Base-by-base conservation (phyloP, 2,797 vertebrate species). In the Menidia menidia region DNA sequence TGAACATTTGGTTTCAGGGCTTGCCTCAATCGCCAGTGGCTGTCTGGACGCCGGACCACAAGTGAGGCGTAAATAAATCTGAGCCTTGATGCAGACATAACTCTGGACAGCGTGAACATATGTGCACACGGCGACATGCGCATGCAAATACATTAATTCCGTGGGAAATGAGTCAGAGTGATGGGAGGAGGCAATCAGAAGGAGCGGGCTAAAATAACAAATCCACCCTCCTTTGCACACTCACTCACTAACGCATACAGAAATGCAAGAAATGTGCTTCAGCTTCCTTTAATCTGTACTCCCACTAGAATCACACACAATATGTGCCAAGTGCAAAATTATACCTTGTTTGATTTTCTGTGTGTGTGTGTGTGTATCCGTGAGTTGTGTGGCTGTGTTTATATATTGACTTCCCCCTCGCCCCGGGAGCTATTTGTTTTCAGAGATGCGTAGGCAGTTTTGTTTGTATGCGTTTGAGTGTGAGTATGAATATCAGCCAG, bases 141-240 rank as follows among this genome's bases (percentile, higher is more conserved):
- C 47, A 65, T 41, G 30, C 57, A 70, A 60, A 59, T 52, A 48
- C 41, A 52, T 8, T 56, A 76, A 74, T 71, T 67, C 61, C 64
- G 73, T 10, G 63, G 72, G 75, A 80, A 64, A 81, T 79, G 73
- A 90, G 48, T 54, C 78, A 53, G 54, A 70, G 50, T 86, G 90
- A 91, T 81, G 74, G 84, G 82, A 89, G 87, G 88, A 89, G 87
- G 88, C 84, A 84, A 83, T 57, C 68, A 31, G 31, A 39, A 51
- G 83, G 82, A 86, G 41, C 56, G 48, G 83, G 83, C 62, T 48
- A 31, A 73, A 72, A 75, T 60, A 48, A 64, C 48, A 75, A 41
- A 56, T 44, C 56, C 58, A 16, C 41, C 41, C 16, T 56, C 50
- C 45, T 31, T 31, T 50, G 6, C 50, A 39, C 60, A 68, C n/a